phyloP scores from a whole-genome alignment of 2,888 invertebrate genomes.

The Agrochola litura region DNA sequence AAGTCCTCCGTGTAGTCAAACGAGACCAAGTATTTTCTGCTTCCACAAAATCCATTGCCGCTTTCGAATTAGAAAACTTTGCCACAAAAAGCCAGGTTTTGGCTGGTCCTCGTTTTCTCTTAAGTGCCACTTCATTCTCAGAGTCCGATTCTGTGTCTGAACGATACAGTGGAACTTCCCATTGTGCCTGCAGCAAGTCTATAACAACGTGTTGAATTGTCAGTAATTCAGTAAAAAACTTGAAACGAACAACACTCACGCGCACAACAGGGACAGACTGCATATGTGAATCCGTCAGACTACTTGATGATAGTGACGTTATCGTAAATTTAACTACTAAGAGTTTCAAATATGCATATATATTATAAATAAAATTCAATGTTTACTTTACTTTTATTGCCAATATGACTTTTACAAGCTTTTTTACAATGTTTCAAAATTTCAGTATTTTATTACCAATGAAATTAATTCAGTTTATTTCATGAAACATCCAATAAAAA shows the following conservation, averaged over 20 bases:
- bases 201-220: background rate
- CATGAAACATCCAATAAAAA: background rate
- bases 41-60: conserved; percentile 1
- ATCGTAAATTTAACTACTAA: background rate
- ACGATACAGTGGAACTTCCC: background rate
- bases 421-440: background rate
- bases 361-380: background rate
- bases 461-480: background rate
- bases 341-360: background rate
- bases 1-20: background rate
- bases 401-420: background rate
- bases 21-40: conserved; percentile 21
- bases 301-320: background rate
- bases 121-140: background rate
- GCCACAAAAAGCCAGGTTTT: conserved; percentile 3
- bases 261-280: background rate
- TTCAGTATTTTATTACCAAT: no score
- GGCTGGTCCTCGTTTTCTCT: conserved; percentile 5
- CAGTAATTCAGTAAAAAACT: background rate
- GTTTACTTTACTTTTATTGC: background rate
- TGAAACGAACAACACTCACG: background rate
- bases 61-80: conserved; percentile 3
- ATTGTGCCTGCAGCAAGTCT: background rate
- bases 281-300: background rate
- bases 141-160: background rate